Evolutionary conservation across 2,888 invertebrate genomes (phyloP).

Genomic region (Dendrolimus pini): DNA sequence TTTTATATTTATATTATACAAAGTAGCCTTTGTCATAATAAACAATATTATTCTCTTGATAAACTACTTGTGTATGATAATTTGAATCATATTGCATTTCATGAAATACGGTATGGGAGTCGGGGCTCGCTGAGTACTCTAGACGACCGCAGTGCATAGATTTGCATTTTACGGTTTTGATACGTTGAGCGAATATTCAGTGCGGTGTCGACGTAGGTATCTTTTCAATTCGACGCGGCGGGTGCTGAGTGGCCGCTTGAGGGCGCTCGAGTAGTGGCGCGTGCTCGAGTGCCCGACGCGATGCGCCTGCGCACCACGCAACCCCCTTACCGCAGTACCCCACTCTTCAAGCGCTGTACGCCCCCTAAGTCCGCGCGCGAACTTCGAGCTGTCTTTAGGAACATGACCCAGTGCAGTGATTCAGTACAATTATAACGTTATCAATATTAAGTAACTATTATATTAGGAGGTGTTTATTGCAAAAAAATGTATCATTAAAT

Average conservation of each 20-base stretch:
- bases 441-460: no score
- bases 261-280: conserved; percentile 64
- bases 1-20: neutral
- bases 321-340: conserved; percentile 12
- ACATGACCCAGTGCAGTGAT: no score
- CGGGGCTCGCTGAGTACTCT: conserved; percentile 51
- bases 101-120: conserved; percentile 50
- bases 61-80: conserved; percentile 60
- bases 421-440: no score
- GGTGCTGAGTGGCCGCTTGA: conserved; percentile 61
- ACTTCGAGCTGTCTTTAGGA: neutral
- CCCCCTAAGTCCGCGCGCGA: neutral
- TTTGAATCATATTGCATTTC: conserved; percentile 65
- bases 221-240: conserved; percentile 72
- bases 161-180: conserved; percentile 76
- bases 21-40: neutral
- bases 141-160: conserved; percentile 71
- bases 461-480: no score
- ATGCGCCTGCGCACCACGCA: conserved; percentile 59
- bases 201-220: conserved; percentile 69
- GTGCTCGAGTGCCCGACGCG: conserved; percentile 61
- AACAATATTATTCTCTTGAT: conserved; percentile 26
- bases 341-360: neutral
- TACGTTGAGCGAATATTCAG: conserved; percentile 73
- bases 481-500: no score